Conservation (phyloP, 64 coral and sea anemone species). For the Montipora cactus region DNA sequence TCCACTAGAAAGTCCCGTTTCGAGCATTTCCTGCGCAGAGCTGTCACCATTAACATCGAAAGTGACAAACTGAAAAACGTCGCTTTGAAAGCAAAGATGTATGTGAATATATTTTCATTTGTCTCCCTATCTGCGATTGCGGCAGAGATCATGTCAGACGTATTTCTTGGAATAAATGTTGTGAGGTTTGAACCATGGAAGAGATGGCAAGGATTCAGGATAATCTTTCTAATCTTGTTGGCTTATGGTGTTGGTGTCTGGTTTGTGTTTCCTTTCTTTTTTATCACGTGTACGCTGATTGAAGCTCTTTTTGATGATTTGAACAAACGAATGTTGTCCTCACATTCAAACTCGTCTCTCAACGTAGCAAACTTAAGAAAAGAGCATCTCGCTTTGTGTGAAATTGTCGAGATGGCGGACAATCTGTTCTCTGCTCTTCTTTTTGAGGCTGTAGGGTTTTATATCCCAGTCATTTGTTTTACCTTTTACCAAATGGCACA, state of each 20-base stretch:
- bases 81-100: neutral
- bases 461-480: neutral
- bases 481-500: neutral
- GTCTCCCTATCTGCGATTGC: neutral
- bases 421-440: neutral
- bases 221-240: neutral
- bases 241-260: neutral
- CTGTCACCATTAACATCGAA: neutral
- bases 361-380: neutral
- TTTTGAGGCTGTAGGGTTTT: neutral
- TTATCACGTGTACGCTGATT: neutral
- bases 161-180: neutral
- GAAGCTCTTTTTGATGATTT: slow-evolving; percentile 19
- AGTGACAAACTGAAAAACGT: neutral
- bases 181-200: neutral
- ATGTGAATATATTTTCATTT: neutral
- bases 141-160: neutral
- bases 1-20: neutral
- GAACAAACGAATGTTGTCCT: neutral
- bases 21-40: neutral
- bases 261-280: slow-evolving; percentile 8
- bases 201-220: neutral
- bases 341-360: neutral
- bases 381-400: neutral
- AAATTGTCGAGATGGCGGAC: neutral